A percentile compares a stretch with the other conserved stretches of the same genome.
These are phyloP conservation scores for Chaetodon auriga DNA, from an alignment of 2,113 vertebrate genomes.

Conservation along the genomic window DNA sequence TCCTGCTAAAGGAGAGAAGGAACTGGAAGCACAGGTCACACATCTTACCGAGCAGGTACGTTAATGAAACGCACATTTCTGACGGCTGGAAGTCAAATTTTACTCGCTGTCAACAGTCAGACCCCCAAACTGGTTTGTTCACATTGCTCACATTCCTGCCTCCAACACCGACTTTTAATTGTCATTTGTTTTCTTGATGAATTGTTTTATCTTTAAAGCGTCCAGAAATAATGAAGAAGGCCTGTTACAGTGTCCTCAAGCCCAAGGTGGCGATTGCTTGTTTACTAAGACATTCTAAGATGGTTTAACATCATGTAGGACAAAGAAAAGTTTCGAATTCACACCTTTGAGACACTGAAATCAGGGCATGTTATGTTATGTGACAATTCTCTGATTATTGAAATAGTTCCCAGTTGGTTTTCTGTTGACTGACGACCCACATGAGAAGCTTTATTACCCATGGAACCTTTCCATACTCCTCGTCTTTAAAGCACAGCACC, in stretches of 20 bases:
- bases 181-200: background rate
- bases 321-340: background rate
- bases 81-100: background rate
- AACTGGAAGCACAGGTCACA: conserved; percentile 97
- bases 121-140: background rate
- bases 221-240: background rate
- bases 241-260: background rate
- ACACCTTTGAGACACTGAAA: background rate
- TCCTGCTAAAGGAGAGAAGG: conserved; percentile 95
- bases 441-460: background rate
- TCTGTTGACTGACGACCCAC: background rate
- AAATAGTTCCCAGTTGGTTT: background rate
- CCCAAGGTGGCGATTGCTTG: too few relatives aligned
- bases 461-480: background rate
- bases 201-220: background rate
- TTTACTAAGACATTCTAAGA: background rate
- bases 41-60: conserved; percentile 95
- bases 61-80: background rate
- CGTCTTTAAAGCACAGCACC: background rate
- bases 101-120: background rate
- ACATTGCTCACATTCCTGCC: background rate
- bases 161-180: background rate
- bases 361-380: background rate
- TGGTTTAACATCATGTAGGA: background rate
- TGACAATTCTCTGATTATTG: background rate